These are phyloP conservation scores for Sardinella longiceps DNA, from an alignment of 2,797 vertebrate genomes.

Conservation along the genomic window DNA sequence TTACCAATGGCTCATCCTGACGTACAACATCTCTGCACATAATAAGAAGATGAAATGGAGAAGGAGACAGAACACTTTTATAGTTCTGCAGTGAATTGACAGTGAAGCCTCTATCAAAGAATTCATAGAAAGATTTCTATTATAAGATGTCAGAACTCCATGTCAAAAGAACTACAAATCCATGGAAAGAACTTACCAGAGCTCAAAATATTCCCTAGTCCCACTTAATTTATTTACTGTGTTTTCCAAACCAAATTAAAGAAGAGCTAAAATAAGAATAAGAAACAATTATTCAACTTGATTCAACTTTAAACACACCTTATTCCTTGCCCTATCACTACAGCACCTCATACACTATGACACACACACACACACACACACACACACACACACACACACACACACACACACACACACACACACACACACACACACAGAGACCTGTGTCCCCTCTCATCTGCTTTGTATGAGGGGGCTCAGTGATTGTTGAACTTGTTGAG, in stretches of 20 bases:
- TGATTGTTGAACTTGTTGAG: slow-evolving; percentile 75
- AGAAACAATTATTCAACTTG: background rate
- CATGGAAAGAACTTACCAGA: background rate
- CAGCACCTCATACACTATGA: slow-evolving; percentile 7
- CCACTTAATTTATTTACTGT: background rate
- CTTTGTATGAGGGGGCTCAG: slow-evolving; percentile 74
- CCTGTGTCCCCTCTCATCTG: slow-evolving; percentile 71
- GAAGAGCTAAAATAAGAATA: background rate
- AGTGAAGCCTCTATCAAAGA: background rate
- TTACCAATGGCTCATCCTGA: background rate
- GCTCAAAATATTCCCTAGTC: background rate
- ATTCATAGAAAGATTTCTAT: background rate
- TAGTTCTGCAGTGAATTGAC: background rate
- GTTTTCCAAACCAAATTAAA: background rate
- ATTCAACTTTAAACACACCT: background rate
- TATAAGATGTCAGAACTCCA: background rate
- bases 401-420: background rate
- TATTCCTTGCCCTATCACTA: background rate
- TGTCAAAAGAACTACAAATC: background rate
- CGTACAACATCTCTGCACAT: background rate
- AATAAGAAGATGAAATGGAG: background rate
- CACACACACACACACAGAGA: slow-evolving; percentile 56
- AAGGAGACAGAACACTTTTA: background rate
- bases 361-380: background rate
- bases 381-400: slow-evolving; percentile 1